Conservation (phyloP, 2,113 vertebrate species). For the Gymnogyps californianus region DNA sequence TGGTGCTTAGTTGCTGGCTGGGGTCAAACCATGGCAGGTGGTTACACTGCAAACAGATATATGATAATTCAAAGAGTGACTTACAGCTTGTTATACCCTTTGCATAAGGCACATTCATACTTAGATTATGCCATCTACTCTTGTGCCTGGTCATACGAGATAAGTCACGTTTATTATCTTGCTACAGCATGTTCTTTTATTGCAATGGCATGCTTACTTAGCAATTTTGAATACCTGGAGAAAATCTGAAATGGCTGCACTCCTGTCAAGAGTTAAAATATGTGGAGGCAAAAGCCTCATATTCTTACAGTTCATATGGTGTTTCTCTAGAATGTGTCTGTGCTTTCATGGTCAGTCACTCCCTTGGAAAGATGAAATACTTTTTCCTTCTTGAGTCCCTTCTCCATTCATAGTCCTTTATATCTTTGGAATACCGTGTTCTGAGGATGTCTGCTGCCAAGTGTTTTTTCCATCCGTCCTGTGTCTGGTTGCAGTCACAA, state of each 20-base stretch:
- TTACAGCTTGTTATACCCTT: neutral
- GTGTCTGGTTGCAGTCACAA: neutral
- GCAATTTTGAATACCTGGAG: neutral
- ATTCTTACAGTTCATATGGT: neutral
- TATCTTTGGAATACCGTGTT: neutral
- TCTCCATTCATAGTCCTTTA: neutral
- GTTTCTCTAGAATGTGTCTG: neutral
- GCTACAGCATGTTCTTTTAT: neutral
- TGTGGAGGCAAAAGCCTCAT: neutral
- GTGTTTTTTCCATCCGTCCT: neutral
- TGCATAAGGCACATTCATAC: neutral
- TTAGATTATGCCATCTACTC: neutral
- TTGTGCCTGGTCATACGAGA: neutral
- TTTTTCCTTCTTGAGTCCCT: neutral
- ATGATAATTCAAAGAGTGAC: neutral
- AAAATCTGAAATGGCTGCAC: neutral
- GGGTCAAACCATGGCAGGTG: neutral
- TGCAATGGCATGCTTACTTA: neutral
- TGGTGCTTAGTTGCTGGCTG: too few relatives aligned
- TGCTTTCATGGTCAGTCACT: neutral
- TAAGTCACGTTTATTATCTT: constrained; percentile 21
- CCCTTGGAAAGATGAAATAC: neutral
- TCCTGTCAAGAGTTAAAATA: neutral
- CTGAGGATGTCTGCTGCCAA: neutral
- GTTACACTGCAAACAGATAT: neutral